Evolutionary conservation across 2,888 invertebrate genomes (phyloP).

Genomic region (Neria commutata): DNA sequence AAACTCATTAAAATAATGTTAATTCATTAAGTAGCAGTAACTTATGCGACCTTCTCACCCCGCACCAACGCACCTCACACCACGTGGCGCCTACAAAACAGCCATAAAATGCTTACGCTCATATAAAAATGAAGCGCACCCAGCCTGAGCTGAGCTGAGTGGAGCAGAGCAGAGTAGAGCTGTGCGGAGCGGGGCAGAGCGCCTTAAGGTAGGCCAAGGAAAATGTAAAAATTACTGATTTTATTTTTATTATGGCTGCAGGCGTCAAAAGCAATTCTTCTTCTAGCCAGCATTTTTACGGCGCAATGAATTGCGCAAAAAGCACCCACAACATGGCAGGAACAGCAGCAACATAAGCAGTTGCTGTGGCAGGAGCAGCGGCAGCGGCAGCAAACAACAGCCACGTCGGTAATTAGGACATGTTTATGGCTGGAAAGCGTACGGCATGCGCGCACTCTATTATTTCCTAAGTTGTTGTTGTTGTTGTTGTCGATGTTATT

Average conservation of each 20-base stretch:
- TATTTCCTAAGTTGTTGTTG: too few relatives aligned
- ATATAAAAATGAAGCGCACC: neutral
- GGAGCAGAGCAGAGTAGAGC: neutral
- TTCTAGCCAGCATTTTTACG: slow-evolving; percentile 11
- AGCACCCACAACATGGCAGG: too few relatives aligned
- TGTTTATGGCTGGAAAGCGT: slow-evolving; percentile 40
- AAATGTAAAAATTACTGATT: slow-evolving; percentile 45
- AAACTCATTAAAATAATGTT: slow-evolving; percentile 52
- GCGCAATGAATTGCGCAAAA: slow-evolving; percentile 17
- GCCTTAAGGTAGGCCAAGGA: slow-evolving; percentile 31
- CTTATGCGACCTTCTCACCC: slow-evolving; percentile 27
- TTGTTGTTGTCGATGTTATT: too few relatives aligned
- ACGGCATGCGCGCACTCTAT: neutral
- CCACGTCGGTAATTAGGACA: slow-evolving; percentile 46
- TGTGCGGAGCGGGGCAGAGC: neutral
- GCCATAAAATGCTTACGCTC: neutral
- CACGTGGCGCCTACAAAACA: neutral
- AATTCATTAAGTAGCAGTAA: slow-evolving; percentile 53
- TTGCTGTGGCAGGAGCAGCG: slow-evolving; percentile 8
- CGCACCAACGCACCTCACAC: neutral
- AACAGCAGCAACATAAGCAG: slow-evolving; percentile 5
- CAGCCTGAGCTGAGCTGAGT: slow-evolving; percentile 3
- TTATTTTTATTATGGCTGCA: slow-evolving; percentile 42
- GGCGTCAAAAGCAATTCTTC: slow-evolving; percentile 16
- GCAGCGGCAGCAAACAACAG: slow-evolving; percentile 1